Conservation (phyloP, 2,888 invertebrate species). For the Nudaria mundana region DNA sequence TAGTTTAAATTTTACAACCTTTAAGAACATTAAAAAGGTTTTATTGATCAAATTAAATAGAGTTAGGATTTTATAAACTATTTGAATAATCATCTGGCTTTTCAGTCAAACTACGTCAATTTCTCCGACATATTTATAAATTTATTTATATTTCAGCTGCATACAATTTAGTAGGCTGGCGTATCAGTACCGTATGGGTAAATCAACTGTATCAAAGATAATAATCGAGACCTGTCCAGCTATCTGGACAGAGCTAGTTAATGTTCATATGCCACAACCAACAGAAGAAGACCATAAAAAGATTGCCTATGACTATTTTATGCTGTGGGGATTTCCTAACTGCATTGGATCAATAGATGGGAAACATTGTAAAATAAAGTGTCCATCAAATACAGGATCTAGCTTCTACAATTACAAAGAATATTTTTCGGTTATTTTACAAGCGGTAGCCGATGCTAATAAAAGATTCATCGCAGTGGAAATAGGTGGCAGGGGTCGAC, state of each 20-base stretch:
- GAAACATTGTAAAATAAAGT: background rate
- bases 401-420: conserved; percentile 5
- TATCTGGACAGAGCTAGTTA: background rate
- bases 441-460: conserved; percentile 24
- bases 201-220: background rate
- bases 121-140: no score
- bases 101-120: no score
- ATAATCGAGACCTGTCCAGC: background rate
- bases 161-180: background rate
- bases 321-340: background rate
- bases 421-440: background rate
- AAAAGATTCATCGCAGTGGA: conserved; percentile 16
- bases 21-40: no score
- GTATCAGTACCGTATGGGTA: background rate
- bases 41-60: no score
- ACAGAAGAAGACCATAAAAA: background rate
- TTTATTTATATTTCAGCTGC: no score
- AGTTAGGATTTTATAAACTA: no score
- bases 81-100: no score
- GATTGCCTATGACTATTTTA: background rate
- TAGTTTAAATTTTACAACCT: no score
- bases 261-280: background rate
- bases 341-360: background rate
- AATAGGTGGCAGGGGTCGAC: conserved; percentile 22
- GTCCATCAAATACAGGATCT: background rate